Base-by-base conservation (phyloP, 1,140 invertebrate species). In the Macrobrachium rosenbergii region DNA sequence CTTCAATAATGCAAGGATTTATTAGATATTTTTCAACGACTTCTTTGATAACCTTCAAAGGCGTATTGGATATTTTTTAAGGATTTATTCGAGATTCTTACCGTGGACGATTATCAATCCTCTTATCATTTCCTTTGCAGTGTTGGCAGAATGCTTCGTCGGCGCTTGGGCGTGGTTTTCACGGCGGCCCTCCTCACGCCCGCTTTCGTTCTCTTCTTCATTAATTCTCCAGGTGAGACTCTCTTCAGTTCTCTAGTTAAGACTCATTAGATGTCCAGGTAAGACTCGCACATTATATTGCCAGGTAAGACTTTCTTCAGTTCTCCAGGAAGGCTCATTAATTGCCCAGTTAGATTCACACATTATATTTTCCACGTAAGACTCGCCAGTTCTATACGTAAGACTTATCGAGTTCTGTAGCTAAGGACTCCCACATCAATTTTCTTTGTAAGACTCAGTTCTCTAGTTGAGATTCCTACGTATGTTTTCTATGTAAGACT, bases 171-270 rank as follows among this genome's bases (percentile, higher is more conserved):
- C 8, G 77, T 87, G 45, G 21, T 87, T 52, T 87, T 87, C 19
- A 87, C 84, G n/a, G 84, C 77, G 16, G 84, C 59, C 17, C 77
- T 87, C 3, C 77, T 87, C 67, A 87, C 84, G 0, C 84, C 84
- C 2, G 84, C 84, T 12, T 81, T 87, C 58, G 84, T 87, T 23
- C 84, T 87, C 58, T 79, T 87, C 77, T 87, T 87, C 77, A 43
- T 87, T 21, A 16, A 77, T 64, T 73, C 77, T n/a, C 84, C 84
- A 63, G 77, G 77, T 79, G 23, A 28, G 59, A 58, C 11, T 52
- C n/a, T 52, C 5, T 59, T 21, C 37, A 10, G 8, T 78, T 37
- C 43, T 5, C 16, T n/a, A 28, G 82, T 69, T 83, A 28, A 59
- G 69, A 45, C n/a, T 11, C 43, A n/a, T n/a, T n/a, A 21, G 14